These are phyloP conservation scores for Remorina albescens DNA, from an alignment of 2,797 vertebrate species.

Conservation along the genomic window DNA sequence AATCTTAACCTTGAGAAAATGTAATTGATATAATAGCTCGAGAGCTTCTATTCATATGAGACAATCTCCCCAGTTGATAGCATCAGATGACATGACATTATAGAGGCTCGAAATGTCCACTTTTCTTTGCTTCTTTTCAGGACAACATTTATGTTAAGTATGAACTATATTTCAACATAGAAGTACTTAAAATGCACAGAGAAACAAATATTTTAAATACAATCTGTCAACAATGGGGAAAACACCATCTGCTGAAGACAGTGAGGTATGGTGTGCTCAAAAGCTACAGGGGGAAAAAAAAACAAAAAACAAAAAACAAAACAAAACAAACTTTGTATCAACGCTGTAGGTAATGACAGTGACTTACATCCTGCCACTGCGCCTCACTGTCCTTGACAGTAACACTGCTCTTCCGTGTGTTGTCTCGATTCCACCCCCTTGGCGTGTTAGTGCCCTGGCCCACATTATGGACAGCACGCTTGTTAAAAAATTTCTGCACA, in stretches of 20 bases:
- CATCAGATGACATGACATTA: no score
- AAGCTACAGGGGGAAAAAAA: no score
- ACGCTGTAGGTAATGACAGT: not conserved
- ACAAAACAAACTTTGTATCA: not conserved
- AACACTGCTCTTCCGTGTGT: conserved; percentile 82
- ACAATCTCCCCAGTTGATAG: no score
- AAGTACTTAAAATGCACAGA: not conserved
- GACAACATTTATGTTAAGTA: no score
- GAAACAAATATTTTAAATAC: not conserved
- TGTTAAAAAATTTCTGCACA: conserved; percentile 54
- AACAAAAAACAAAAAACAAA: no score
- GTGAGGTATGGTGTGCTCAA: not conserved
- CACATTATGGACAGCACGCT: conserved; percentile 58
- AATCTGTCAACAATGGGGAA: not conserved
- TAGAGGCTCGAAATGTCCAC: no score
- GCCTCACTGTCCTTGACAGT: conserved; percentile 89
- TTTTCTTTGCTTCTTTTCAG: no score
- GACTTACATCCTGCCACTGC: conserved; percentile 94
- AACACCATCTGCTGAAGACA: not conserved
- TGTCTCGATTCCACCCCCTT: conserved; percentile 83
- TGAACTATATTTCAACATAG: no score
- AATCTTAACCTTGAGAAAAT: not conserved
- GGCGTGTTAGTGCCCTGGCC: conserved; percentile 74
- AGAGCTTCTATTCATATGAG: not conserved
- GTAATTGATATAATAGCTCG: not conserved